A percentile compares a stretch with the other conserved stretches of the same genome.
Conservation (phyloP, 2,797 vertebrate species). For the Lates japonicus region DNA sequence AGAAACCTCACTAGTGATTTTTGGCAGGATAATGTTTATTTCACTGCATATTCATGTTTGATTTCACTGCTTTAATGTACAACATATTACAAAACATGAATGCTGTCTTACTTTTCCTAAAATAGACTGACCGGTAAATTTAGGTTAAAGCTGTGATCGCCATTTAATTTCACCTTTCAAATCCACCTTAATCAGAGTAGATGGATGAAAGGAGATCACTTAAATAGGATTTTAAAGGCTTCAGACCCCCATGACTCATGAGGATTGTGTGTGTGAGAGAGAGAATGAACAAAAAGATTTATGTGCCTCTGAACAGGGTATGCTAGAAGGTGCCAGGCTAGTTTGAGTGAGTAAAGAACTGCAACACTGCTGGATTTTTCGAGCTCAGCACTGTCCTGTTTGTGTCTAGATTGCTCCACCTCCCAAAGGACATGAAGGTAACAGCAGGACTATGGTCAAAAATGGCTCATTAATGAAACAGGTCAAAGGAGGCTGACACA, state of each 20-base stretch:
- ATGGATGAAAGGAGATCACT: slow-evolving; percentile 15
- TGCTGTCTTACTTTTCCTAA: background rate
- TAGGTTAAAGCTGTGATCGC: slow-evolving; percentile 34
- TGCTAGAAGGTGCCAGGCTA: slow-evolving; percentile 1
- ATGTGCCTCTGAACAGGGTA: slow-evolving; percentile 19
- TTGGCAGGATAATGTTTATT: background rate
- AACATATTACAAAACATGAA: background rate
- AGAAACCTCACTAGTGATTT: background rate
- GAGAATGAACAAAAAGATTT: slow-evolving; percentile 17
- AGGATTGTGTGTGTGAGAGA: slow-evolving; percentile 5
- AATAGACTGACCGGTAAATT: slow-evolving; percentile 33
- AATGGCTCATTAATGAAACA: slow-evolving; percentile 52
- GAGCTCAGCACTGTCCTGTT: slow-evolving; percentile 5
- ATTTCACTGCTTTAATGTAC: background rate
- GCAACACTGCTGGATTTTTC: slow-evolving; percentile 16
- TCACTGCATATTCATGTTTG: background rate
- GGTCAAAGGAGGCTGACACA: slow-evolving; percentile 39
- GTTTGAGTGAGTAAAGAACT: background rate
- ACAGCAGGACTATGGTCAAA: slow-evolving; percentile 41
- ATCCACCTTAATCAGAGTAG: slow-evolving; percentile 22
- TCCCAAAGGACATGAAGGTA: slow-evolving; percentile 23
- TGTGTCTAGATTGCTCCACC: slow-evolving; percentile 20
- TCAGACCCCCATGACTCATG: background rate
- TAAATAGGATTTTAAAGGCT: slow-evolving; percentile 34
- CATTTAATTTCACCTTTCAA: slow-evolving; percentile 47